Base-by-base conservation (phyloP, 2,888 invertebrate species). In the Microplitis deprimator region DNA sequence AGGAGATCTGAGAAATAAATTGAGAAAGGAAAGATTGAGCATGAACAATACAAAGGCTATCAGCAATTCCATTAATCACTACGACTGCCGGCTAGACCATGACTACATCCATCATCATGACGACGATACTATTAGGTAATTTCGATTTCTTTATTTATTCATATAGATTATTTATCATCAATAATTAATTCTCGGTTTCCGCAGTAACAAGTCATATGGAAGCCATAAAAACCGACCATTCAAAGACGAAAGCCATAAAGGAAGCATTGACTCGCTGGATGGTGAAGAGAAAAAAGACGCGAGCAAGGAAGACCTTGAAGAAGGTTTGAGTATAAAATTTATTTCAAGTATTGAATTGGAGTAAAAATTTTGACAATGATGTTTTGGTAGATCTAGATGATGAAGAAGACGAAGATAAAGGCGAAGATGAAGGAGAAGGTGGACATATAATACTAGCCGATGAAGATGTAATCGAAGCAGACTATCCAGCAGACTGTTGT, bases 201-300 rank as follows among this genome's bases (percentile, higher is more conserved):
- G 81, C 81, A 97, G 96, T 92, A 96, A 96, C 91, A 96, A 96
- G 91, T 97, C 97, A 73, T 96, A 96, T 88, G 96, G 96, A 86
- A 97, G 97, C 90, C 96, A 97, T 91, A 96, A 96, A 90, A 95
- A 96, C 90, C 93, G 96, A 87, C 94, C 95, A 81, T 96, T 95
- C 89, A 96, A 96, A 91, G 96, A 96, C 88, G 96, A 96, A 90
- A 97, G 96, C 91, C 97, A 97, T 90, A 96, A 96, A 91, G 96
- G 96, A 79, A 96, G 96, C 87, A 94, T 94, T 83, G 96, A 96
- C 87, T 95, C 95, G 79, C 92, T 96, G 89, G 95, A 96, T 83
- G 95, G 95, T 80, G 96, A 97, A 91, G 96, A 97, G 91, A 96
- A 97, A 90, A 94, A 96, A 83, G 96, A 97, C 85, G 95, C 94